phyloP scores from a whole-genome alignment of 2,113 vertebrate genomes.

The Ciconia maguari region DNA sequence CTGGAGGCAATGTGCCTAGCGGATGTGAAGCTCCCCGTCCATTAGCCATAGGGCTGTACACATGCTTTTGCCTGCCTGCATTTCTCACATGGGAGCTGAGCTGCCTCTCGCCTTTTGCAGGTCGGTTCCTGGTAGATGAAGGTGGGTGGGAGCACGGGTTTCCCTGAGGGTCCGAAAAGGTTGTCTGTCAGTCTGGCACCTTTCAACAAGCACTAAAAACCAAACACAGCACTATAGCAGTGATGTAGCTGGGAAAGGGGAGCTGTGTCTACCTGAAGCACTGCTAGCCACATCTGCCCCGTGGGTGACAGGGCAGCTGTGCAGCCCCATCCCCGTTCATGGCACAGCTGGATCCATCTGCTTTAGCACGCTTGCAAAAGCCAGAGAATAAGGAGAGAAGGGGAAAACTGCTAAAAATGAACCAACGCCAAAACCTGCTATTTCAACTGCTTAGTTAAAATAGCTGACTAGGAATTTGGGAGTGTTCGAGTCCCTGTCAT shows the following conservation, averaged over 20 bases:
- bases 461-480: neutral
- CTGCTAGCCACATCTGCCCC: neutral
- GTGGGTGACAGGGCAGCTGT: neutral
- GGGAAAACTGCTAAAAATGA: neutral
- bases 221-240: neutral
- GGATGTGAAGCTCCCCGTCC: neutral
- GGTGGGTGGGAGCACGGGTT: neutral
- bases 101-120: neutral
- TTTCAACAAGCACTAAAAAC: neutral
- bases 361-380: neutral
- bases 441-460: neutral
- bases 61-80: rapidly evolving
- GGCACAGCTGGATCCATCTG: neutral
- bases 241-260: neutral
- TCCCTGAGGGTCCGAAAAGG: neutral
- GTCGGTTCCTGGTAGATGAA: neutral
- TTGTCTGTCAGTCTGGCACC: neutral
- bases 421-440: neutral
- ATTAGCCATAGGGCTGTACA: neutral
- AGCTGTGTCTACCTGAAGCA: neutral
- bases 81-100: neutral
- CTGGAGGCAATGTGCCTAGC: neutral
- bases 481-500: neutral
- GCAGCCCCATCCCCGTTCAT: neutral
- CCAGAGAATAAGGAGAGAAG: neutral